phyloP scores from a whole-genome alignment of 1,140 invertebrate species.

The Himalopsyche phryganea region DNA sequence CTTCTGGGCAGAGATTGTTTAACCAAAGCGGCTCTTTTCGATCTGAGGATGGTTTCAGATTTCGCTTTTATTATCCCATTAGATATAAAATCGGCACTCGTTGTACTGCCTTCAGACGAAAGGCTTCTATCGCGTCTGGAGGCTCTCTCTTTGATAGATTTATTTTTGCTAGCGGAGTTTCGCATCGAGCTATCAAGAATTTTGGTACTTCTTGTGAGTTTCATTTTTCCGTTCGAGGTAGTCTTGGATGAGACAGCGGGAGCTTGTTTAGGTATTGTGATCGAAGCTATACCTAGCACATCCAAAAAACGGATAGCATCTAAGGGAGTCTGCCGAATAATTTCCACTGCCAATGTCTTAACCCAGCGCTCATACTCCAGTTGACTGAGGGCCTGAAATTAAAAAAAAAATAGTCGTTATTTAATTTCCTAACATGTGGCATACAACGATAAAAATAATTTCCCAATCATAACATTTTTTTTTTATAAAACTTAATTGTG shows the following conservation, averaged over 20 bases:
- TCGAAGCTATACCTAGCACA: constrained; percentile 43
- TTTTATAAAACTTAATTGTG: no score
- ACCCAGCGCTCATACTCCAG: constrained; percentile 61
- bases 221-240: not conserved
- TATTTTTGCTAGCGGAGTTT: not conserved
- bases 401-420: not conserved
- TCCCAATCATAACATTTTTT: no score
- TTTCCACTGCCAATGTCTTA: constrained; percentile 58
- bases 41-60: constrained; percentile 16
- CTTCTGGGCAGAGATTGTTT: constrained; percentile 25
- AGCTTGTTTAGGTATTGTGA: constrained; percentile 13
- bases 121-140: constrained; percentile 37
- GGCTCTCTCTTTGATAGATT: constrained; percentile 32
- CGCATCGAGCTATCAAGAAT: not conserved
- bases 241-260: not conserved
- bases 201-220: not conserved
- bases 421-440: no score
- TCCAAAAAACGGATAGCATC: constrained; percentile 53
- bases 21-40: constrained; percentile 13
- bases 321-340: constrained; percentile 62
- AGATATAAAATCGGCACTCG: constrained; percentile 30
- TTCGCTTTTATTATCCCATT: constrained; percentile 2
- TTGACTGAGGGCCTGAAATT: constrained; percentile 55
- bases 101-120: constrained; percentile 45
- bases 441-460: not conserved